A percentile compares a stretch with the other conserved stretches of the same genome.
These are phyloP conservation scores for Lacerta agilis DNA, from an alignment of 2,797 vertebrate species.

Conservation along the genomic window DNA sequence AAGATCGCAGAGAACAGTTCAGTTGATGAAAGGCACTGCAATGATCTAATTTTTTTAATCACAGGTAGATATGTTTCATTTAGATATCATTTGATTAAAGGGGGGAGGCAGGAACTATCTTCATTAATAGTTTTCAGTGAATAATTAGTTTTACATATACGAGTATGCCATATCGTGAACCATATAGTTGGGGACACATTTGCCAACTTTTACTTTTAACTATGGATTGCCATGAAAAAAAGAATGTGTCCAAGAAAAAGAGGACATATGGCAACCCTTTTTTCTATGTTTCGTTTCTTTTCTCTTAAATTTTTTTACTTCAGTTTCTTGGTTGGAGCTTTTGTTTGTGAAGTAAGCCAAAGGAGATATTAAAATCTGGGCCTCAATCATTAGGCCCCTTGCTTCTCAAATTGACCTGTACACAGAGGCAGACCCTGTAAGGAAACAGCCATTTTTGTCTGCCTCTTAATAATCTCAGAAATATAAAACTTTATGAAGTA, in stretches of 20 bases:
- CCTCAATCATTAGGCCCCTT: slow-evolving; percentile 4
- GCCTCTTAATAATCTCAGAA: slow-evolving; percentile 2
- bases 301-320: neutral
- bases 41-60: neutral
- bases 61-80: neutral
- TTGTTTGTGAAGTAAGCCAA: neutral
- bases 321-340: neutral
- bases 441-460: slow-evolving; percentile 16
- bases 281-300: neutral
- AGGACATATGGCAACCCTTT: no score
- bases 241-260: no score
- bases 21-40: neutral
- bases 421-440: slow-evolving; percentile 6
- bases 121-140: neutral
- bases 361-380: neutral
- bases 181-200: neutral
- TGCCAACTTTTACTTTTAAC: no score
- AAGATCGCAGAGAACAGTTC: neutral
- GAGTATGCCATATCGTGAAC: no score
- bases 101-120: neutral
- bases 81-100: neutral
- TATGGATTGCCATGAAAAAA: no score
- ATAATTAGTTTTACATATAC: neutral
- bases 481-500: slow-evolving; percentile 62
- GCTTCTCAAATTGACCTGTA: neutral